Percentiles rank a stretch among this genome's conserved stretches.
These are phyloP conservation scores for Diplodus sargus DNA, from an alignment of 2,797 vertebrate species.

Conservation along the genomic window DNA sequence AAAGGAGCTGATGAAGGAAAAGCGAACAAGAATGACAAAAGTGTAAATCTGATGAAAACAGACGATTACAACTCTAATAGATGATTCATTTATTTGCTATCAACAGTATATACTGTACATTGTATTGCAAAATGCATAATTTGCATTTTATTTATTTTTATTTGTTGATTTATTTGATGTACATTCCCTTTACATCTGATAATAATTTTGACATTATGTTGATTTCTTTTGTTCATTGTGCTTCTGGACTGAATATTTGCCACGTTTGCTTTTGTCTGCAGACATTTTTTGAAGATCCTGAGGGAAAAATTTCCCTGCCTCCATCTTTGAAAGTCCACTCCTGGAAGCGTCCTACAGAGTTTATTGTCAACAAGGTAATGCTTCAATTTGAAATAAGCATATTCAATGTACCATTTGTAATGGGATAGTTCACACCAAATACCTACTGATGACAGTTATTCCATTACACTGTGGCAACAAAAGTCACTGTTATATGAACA, in stretches of 20 bases:
- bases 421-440: neutral
- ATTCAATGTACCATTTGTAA: neutral
- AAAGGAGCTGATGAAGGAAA: constrained; percentile 87
- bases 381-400: neutral
- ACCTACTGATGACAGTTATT: neutral
- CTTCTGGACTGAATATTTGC: neutral
- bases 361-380: constrained; percentile 86
- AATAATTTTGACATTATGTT: neutral
- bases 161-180: neutral
- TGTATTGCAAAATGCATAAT: neutral
- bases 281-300: constrained; percentile 92
- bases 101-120: neutral
- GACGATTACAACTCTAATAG: neutral
- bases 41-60: constrained; percentile 79
- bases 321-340: constrained; percentile 87
- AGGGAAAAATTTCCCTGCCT: constrained; percentile 90
- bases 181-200: neutral
- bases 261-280: constrained; percentile 59
- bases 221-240: neutral
- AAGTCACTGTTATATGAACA: too few relatives aligned
- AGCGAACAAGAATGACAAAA: constrained; percentile 76
- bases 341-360: constrained; percentile 93
- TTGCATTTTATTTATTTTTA: neutral
- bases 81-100: constrained; percentile 1
- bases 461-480: neutral